phyloP scores from a whole-genome alignment of 2,797 vertebrate genomes.

The Melanotaenia boesemani region DNA sequence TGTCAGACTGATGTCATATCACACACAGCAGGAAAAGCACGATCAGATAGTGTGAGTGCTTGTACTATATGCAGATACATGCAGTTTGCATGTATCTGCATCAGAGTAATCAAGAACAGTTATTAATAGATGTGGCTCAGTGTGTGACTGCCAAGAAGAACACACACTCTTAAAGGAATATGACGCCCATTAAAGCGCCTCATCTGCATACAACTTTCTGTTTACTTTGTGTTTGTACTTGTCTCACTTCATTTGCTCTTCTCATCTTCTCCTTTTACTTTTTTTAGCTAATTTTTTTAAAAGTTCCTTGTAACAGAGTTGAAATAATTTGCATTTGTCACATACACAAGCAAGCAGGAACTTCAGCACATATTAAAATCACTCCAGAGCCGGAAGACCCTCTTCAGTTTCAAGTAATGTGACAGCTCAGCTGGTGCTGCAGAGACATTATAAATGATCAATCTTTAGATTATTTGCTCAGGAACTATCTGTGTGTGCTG shows the following conservation, averaged over 20 bases:
- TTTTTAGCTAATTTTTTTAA: background rate
- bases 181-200: constrained; percentile 12
- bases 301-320: background rate
- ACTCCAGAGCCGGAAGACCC: background rate
- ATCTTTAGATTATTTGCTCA: background rate
- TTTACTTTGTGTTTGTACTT: background rate
- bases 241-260: background rate
- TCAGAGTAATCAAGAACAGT: constrained; percentile 49
- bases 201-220: background rate
- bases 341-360: background rate
- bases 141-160: constrained; percentile 43
- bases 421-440: constrained; percentile 1
- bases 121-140: constrained; percentile 62
- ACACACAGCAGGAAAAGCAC: constrained; percentile 14
- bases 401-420: constrained; percentile 2
- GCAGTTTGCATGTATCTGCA: constrained; percentile 38
- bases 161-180: constrained; percentile 60
- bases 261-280: background rate
- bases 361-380: background rate
- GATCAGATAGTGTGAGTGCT: constrained; percentile 1
- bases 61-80: constrained; percentile 24
- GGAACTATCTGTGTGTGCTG: background rate
- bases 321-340: constrained; percentile 4
- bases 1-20: constrained; percentile 26
- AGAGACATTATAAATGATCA: background rate